Conservation (phyloP, 2,113 vertebrate species). For the Eurypyga helias region DNA sequence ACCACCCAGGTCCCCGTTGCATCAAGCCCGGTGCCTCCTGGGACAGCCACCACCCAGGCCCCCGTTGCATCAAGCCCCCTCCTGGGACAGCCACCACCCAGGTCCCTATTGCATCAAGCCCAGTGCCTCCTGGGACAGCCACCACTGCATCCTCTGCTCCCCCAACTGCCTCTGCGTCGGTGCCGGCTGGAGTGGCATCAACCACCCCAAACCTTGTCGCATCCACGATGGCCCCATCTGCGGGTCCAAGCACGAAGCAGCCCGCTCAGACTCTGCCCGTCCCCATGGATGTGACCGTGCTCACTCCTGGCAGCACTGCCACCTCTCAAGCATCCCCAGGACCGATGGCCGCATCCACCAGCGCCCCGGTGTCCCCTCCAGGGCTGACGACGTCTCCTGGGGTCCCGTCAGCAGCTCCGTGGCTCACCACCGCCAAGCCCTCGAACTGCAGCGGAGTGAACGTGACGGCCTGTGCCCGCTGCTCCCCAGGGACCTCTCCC, state of each 20-base stretch:
- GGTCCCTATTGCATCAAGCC: not conserved
- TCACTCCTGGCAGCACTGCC: not conserved
- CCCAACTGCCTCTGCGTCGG: not conserved
- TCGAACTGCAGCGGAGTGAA: conserved; percentile 79
- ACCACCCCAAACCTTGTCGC: not conserved
- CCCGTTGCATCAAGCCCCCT: not conserved
- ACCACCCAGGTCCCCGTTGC: accelerated
- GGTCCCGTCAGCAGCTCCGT: accelerated
- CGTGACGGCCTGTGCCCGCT: conserved; percentile 76
- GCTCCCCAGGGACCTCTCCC: conserved; percentile 79
- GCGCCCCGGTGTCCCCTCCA: accelerated
- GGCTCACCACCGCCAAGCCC: conserved; percentile 38
- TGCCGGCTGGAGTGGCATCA: not conserved
- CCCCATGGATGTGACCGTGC: accelerated
- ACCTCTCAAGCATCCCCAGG: not conserved
- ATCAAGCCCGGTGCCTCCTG: not conserved
- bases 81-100: not conserved
- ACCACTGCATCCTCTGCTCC: accelerated
- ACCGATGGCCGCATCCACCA: accelerated
- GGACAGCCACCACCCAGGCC: not conserved
- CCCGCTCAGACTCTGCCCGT: not conserved
- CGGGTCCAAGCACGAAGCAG: not conserved
- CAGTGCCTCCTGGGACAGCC: not conserved
- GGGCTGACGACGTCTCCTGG: not conserved
- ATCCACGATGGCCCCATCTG: not conserved